Conservation (phyloP, 2,113 vertebrate genomes). For the Microtus pennsylvanicus region DNA sequence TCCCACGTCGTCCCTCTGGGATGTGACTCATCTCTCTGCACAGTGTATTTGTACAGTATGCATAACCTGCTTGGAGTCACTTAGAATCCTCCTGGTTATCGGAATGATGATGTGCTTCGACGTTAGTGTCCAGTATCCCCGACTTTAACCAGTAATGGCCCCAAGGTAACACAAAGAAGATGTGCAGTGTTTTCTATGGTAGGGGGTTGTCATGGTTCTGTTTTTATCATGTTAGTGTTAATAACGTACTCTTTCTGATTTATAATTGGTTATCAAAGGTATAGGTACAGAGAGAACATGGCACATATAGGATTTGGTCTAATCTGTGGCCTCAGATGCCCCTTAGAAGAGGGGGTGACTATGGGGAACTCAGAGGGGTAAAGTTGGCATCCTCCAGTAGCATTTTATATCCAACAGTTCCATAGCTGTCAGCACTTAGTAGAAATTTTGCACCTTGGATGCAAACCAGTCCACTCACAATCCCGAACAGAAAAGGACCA, state of each 20-base stretch:
- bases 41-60: too few relatives aligned
- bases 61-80: not conserved
- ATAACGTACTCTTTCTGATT: not conserved
- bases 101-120: too few relatives aligned
- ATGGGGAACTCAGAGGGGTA: too few relatives aligned
- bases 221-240: not conserved
- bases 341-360: not conserved
- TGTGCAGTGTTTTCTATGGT: too few relatives aligned
- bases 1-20: not conserved
- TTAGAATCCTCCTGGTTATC: not conserved
- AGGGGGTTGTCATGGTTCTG: not conserved
- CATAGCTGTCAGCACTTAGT: rapidly evolving
- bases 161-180: not conserved
- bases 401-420: rapidly evolving
- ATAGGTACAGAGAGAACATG: not conserved
- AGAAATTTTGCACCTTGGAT: not conserved
- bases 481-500: not conserved
- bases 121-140: not conserved
- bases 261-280: not conserved
- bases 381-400: rapidly evolving
- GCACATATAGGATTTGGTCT: not conserved
- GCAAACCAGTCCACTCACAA: not conserved
- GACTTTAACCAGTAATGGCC: not conserved
- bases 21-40: too few relatives aligned
- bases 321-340: not conserved